phyloP scores from a whole-genome alignment of 1,140 invertebrate genomes.

The Pogonomyrmex californicus region DNA sequence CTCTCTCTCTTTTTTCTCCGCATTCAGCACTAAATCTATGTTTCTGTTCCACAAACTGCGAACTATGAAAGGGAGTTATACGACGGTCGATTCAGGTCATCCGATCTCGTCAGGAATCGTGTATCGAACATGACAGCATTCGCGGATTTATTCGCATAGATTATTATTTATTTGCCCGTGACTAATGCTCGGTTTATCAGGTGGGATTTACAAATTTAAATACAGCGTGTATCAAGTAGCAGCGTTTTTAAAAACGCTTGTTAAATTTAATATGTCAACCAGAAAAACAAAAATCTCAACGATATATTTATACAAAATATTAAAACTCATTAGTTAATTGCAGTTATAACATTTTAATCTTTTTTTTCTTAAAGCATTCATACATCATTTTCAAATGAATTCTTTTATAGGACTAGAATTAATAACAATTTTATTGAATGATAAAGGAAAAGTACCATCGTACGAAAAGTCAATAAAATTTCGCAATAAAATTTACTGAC shows the following conservation, averaged over 20 bases:
- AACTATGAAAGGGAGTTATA: slow-evolving; percentile 24
- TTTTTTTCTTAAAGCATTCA: neutral
- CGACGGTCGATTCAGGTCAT: slow-evolving; percentile 29
- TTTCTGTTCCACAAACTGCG: slow-evolving; percentile 34
- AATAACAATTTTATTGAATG: neutral
- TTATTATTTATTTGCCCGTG: neutral
- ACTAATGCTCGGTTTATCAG: neutral
- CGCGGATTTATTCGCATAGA: neutral
- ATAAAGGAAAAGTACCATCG: neutral
- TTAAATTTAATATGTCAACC: neutral
- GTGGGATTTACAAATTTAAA: neutral
- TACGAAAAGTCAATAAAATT: slow-evolving; percentile 8
- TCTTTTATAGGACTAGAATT: neutral
- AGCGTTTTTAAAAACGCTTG: neutral
- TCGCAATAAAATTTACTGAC: slow-evolving; percentile 1
- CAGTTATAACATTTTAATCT: neutral
- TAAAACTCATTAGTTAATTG: slow-evolving; percentile 8
- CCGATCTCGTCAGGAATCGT: neutral
- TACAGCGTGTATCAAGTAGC: neutral
- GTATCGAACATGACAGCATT: neutral
- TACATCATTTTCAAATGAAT: neutral
- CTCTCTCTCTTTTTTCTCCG: slow-evolving; percentile 36
- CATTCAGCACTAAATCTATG: slow-evolving; percentile 55
- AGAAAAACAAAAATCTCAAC: neutral
- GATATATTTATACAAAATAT: neutral